phyloP scores from a whole-genome alignment of 1,140 invertebrate genomes.

The Colletes gigas region DNA sequence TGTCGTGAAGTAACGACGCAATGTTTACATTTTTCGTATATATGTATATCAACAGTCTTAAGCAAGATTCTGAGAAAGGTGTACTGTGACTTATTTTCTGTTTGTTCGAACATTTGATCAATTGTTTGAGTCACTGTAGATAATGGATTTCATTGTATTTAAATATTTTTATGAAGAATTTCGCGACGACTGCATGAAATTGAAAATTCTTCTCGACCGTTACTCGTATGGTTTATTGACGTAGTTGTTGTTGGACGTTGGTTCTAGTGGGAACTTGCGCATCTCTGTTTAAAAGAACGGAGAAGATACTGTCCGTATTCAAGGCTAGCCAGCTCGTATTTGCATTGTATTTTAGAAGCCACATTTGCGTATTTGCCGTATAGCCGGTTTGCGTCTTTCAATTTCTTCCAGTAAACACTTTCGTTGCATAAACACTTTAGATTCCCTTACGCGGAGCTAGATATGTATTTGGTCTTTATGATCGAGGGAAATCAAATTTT shows the following conservation, averaged over 20 bases:
- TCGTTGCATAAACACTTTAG: constrained; percentile 23
- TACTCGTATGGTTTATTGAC: background rate
- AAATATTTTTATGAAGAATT: too few relatives aligned
- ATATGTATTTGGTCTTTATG: background rate
- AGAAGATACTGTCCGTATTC: constrained; percentile 36
- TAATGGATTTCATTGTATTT: background rate
- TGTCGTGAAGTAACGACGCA: too few relatives aligned
- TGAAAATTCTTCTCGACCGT: background rate
- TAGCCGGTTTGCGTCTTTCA: background rate
- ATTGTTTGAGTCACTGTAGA: too few relatives aligned
- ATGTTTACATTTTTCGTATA: too few relatives aligned
- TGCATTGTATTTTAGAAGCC: constrained; percentile 70
- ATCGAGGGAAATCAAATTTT: background rate
- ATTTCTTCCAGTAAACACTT: constrained; percentile 21
- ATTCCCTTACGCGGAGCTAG: background rate
- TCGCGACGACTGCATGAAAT: background rate
- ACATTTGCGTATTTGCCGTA: constrained; percentile 32
- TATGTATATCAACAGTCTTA: too few relatives aligned
- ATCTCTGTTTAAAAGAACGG: constrained; percentile 11
- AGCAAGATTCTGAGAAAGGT: too few relatives aligned
- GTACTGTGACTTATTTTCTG: too few relatives aligned
- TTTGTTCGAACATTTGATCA: too few relatives aligned
- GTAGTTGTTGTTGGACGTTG: background rate
- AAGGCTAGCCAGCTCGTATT: constrained; percentile 67
- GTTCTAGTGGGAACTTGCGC: background rate